Conservation (phyloP, 1,140 invertebrate species). For the Pantala flavescens region DNA sequence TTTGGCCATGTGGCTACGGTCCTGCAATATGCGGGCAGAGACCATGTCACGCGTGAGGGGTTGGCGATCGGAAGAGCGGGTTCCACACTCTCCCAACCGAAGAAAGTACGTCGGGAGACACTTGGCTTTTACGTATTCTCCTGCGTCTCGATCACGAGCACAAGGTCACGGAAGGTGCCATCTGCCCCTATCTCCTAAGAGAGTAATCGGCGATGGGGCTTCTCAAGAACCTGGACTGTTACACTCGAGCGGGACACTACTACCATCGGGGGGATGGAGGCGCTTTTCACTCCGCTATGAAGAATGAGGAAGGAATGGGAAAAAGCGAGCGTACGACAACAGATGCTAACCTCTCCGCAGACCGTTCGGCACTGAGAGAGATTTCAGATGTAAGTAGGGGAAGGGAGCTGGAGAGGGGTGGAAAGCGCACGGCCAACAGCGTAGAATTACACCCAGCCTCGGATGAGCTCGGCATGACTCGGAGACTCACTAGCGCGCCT, state of each 20-base stretch:
- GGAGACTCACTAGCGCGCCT: not conserved
- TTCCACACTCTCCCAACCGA: not conserved
- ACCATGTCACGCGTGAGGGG: not conserved
- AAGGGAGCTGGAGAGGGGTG: not conserved
- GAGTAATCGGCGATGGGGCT: not conserved
- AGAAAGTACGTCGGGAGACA: not conserved
- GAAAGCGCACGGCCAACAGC: not conserved
- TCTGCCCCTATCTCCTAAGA: not conserved
- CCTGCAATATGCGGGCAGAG: not conserved
- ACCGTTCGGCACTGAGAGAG: not conserved
- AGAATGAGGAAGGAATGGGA: not conserved
- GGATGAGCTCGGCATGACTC: not conserved
- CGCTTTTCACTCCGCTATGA: not conserved
- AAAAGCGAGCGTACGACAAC: not conserved
- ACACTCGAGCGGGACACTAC: not conserved
- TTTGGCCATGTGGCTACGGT: not conserved
- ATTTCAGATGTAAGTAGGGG: not conserved
- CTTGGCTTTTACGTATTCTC: not conserved
- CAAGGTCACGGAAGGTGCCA: conserved; percentile 2
- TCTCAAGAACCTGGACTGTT: not conserved
- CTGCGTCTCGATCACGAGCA: not conserved
- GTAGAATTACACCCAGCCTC: not conserved
- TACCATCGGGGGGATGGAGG: not conserved
- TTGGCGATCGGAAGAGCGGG: not conserved
- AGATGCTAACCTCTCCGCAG: not conserved